Evolutionary conservation across 2,797 vertebrate species (phyloP).

Genomic region (Chaetodon trifasciatus): DNA sequence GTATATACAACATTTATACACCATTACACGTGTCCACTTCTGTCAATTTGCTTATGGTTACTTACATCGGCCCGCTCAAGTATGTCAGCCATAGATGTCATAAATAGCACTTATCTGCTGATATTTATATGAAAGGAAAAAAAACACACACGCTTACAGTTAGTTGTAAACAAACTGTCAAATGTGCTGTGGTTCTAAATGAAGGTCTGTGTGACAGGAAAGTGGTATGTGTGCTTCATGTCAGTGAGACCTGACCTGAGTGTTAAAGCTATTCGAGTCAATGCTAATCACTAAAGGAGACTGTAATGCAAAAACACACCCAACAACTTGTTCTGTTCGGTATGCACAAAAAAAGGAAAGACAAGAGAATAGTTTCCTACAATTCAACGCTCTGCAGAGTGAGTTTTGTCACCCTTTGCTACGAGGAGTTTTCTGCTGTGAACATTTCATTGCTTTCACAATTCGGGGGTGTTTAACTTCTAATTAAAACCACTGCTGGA

Average conservation of each 20-base stretch:
- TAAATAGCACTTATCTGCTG: conserved; percentile 7
- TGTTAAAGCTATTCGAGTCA: not conserved
- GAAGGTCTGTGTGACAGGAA: conserved; percentile 6
- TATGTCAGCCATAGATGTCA: not conserved
- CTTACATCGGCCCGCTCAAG: conserved; percentile 26
- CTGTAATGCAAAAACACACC: too few relatives aligned
- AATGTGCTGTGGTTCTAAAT: conserved; percentile 1
- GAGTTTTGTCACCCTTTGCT: not conserved
- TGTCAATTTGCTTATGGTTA: conserved; percentile 23
- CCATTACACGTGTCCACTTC: conserved; percentile 20
- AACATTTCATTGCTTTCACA: not conserved
- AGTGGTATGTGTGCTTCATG: conserved; percentile 9
- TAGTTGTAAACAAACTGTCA: conserved; percentile 19
- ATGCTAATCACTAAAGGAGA: too few relatives aligned
- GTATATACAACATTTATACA: conserved; percentile 35
- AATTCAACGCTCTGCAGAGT: not conserved
- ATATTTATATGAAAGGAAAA: conserved; percentile 8
- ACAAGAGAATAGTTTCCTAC: not conserved
- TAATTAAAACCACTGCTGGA: not conserved
- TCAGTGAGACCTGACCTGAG: conserved; percentile 3
- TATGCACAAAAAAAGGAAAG: not conserved
- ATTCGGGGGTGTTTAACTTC: not conserved
- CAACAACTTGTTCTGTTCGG: too few relatives aligned
- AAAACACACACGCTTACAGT: not conserved
- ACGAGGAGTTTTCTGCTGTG: not conserved